These are phyloP conservation scores for Prosopocoilus inquinatus DNA, from an alignment of 2,888 invertebrate species.

Conservation along the genomic window DNA sequence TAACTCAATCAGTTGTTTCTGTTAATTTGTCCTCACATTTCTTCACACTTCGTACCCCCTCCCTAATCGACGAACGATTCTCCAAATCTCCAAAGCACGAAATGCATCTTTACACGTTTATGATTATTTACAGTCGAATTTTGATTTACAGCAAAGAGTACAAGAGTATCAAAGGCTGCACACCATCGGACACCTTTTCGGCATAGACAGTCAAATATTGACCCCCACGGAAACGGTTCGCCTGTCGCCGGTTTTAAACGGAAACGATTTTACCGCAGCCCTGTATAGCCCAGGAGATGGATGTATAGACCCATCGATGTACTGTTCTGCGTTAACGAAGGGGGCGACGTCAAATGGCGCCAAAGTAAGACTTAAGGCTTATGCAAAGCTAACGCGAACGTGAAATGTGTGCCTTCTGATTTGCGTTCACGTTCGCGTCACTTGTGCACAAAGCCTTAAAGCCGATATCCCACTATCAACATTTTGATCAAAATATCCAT, in stretches of 20 bases:
- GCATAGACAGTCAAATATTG: constrained; percentile 73
- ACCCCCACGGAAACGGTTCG: constrained; percentile 72
- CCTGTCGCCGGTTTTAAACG: constrained; percentile 74
- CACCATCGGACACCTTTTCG: constrained; percentile 76
- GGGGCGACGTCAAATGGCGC: constrained; percentile 71
- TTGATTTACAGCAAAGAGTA: constrained; percentile 61
- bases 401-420: no score
- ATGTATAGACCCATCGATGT: constrained; percentile 79
- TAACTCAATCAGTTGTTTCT: no score
- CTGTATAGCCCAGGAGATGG: constrained; percentile 81
- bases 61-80: no score
- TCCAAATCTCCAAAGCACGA: no score
- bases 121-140: neutral
- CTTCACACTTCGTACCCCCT: no score
- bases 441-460: no score
- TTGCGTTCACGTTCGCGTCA: no score
- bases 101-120: no score
- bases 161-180: constrained; percentile 81
- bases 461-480: no score
- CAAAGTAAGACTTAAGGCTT: constrained; percentile 54
- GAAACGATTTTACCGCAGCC: constrained; percentile 71
- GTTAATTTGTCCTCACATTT: no score
- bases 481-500: no score
- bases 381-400: no score
- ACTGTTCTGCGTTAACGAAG: constrained; percentile 71